These are phyloP conservation scores for Garra rufa DNA, from an alignment of 2,113 vertebrate genomes.

Conservation along the genomic window DNA sequence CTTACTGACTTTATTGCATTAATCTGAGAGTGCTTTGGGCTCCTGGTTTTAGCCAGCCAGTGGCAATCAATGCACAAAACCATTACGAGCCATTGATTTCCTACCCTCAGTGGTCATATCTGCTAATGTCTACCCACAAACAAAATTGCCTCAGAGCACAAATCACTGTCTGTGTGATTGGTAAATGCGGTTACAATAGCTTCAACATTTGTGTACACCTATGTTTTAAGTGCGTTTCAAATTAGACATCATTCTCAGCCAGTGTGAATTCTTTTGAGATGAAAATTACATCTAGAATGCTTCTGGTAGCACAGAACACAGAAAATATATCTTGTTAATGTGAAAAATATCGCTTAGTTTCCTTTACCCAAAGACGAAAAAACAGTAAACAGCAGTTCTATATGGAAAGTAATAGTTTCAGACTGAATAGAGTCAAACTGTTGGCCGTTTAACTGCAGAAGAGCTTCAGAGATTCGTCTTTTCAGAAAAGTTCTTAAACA, in stretches of 20 bases:
- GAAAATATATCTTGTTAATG: background rate
- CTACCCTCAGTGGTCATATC: slow-evolving; percentile 48
- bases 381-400: background rate
- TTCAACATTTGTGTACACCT: background rate
- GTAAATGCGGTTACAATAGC: slow-evolving; percentile 10
- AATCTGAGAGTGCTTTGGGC: slow-evolving; percentile 24
- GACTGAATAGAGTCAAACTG: background rate
- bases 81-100: slow-evolving; percentile 59
- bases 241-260: slow-evolving; percentile 21
- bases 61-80: slow-evolving; percentile 62
- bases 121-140: slow-evolving; percentile 57
- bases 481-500: slow-evolving; percentile 22
- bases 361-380: background rate
- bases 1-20: slow-evolving; percentile 28
- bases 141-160: slow-evolving; percentile 27
- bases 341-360: background rate
- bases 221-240: slow-evolving; percentile 5
- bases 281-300: background rate
- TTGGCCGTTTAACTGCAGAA: background rate
- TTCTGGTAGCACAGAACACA: background rate
- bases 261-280: background rate
- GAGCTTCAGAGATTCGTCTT: slow-evolving; percentile 1
- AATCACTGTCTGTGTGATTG: background rate
- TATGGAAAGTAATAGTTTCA: background rate
- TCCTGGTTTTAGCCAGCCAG: slow-evolving; percentile 48